A percentile compares a stretch with the other conserved stretches of the same genome.
Conservation (phyloP, 2,113 vertebrate species). For the Microcebus jonahi region DNA sequence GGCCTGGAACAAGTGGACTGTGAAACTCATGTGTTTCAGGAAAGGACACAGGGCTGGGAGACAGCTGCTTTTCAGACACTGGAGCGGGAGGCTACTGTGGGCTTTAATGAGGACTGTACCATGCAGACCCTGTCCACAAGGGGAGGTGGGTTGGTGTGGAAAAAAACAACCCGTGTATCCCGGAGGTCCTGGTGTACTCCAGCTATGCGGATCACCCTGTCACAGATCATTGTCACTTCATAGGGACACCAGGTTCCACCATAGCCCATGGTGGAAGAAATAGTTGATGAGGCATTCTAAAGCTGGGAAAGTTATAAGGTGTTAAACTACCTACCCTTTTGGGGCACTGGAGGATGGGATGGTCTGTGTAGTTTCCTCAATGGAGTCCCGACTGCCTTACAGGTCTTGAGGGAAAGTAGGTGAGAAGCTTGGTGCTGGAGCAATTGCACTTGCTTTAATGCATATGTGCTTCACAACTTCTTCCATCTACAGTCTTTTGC, state of each 20-base stretch:
- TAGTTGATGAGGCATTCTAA: background rate
- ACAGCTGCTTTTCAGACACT: conserved; percentile 67
- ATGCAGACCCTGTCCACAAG: background rate
- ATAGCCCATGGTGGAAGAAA: rapidly evolving
- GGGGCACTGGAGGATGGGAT: background rate
- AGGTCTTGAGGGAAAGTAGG: background rate
- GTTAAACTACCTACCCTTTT: background rate
- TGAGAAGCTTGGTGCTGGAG: background rate
- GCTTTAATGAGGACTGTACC: conserved; percentile 34
- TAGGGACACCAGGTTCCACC: background rate
- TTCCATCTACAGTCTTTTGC: background rate
- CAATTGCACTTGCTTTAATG: background rate
- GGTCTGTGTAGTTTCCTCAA: background rate
- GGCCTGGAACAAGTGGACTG: conserved; percentile 28
- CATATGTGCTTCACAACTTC: background rate
- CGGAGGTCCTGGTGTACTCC: conserved; percentile 20
- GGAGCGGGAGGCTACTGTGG: background rate
- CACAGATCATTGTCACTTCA: conserved; percentile 71
- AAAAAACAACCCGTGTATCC: conserved; percentile 28
- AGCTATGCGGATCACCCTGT: conserved; percentile 46
- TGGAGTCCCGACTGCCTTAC: background rate
- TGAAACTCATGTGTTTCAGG: conserved; percentile 65
- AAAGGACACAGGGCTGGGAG: conserved; percentile 24
- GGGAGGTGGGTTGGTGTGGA: conserved; percentile 17
- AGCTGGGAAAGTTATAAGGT: background rate